phyloP scores from a whole-genome alignment of 2,888 invertebrate genomes.

The Ichneumon xanthorius region DNA sequence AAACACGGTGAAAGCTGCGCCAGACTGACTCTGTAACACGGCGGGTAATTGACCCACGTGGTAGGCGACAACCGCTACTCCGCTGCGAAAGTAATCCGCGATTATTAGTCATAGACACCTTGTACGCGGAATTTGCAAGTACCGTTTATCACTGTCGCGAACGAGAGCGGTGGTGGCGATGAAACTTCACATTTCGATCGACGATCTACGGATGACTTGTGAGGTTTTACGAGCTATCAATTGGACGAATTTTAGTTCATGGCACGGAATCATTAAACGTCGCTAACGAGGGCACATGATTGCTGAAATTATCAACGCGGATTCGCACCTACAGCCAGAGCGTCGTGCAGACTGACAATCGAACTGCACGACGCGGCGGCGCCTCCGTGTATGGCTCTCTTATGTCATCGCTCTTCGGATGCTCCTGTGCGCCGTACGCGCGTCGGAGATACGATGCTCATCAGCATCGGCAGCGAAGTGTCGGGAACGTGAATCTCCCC shows the following conservation, averaged over 20 bases:
- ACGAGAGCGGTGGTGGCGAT: constrained; percentile 10
- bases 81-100: constrained; percentile 62
- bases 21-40: constrained; percentile 21
- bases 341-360: constrained; percentile 44
- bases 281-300: not conserved
- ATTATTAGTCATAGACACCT: constrained; percentile 56
- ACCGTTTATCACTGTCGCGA: constrained; percentile 9
- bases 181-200: not conserved
- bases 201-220: not conserved
- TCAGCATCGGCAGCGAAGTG: constrained; percentile 15
- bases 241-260: not conserved
- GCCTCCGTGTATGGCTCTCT: constrained; percentile 15
- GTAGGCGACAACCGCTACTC: constrained; percentile 35
- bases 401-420: constrained; percentile 51
- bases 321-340: not conserved
- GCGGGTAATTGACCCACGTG: constrained; percentile 53
- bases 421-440: constrained; percentile 19
- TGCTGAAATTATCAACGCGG: constrained; percentile 9
- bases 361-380: constrained; percentile 52
- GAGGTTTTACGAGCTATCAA: not conserved
- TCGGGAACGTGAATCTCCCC: constrained; percentile 13
- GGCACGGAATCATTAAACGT: not conserved
- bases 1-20: constrained; percentile 57
- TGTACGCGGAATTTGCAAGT: constrained; percentile 42
- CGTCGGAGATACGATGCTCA: not conserved